A percentile compares a stretch with the other conserved stretches of the same genome.
Conservation (phyloP, 2,113 vertebrate species). For the Grammomys surdaster region DNA sequence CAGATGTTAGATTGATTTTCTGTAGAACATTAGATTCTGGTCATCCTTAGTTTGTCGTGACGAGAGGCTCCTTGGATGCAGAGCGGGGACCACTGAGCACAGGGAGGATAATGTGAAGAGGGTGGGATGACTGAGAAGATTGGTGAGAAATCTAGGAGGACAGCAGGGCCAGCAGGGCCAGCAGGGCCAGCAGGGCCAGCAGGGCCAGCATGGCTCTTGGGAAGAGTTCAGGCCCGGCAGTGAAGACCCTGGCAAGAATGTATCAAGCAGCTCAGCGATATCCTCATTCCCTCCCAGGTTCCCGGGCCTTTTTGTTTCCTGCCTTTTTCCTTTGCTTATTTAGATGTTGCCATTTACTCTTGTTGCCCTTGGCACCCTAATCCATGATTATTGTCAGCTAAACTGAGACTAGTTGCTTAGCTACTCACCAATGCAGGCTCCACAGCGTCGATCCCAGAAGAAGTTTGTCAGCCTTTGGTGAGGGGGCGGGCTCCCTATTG, state of each 20-base stretch:
- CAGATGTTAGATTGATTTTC: not conserved
- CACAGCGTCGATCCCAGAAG: not conserved
- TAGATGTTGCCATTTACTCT: not conserved
- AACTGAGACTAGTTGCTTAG: not conserved
- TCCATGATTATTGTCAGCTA: conserved; percentile 59
- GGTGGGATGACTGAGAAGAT: not conserved
- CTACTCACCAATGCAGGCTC: conserved; percentile 61
- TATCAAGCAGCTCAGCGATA: not conserved
- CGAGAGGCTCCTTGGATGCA: not conserved
- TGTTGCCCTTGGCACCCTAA: not conserved
- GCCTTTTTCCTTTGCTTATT: not conserved
- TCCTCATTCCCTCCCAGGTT: not conserved
- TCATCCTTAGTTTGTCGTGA: not conserved
- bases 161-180: too few species aligned
- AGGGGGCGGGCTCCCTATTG: not conserved
- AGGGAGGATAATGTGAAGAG: not conserved
- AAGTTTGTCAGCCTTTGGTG: not conserved
- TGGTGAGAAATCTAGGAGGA: not conserved
- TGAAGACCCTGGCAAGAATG: not conserved
- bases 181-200: too few species aligned
- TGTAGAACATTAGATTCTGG: not conserved
- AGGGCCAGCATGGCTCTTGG: fast-evolving
- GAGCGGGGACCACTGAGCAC: fast-evolving
- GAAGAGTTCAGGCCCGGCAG: fast-evolving
- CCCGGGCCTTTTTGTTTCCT: not conserved